phyloP scores from a whole-genome alignment of 1,140 invertebrate species.

The Neodiprion fabricii region DNA sequence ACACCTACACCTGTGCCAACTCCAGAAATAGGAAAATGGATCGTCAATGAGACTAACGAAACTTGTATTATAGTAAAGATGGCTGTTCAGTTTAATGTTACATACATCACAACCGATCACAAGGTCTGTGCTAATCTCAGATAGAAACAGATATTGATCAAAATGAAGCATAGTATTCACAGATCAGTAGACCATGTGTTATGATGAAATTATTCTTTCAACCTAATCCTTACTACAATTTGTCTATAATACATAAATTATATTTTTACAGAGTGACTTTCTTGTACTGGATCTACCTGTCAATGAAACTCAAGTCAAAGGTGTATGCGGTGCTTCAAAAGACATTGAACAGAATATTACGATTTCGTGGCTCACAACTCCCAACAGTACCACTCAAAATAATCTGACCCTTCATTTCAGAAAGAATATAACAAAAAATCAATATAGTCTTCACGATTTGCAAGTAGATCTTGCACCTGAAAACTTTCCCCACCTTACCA shows the following conservation, averaged over 20 bases:
- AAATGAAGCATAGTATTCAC: too few species aligned
- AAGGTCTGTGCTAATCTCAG: constrained; percentile 28
- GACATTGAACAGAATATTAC: constrained; percentile 54
- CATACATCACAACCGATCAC: constrained; percentile 58
- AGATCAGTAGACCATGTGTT: too few species aligned
- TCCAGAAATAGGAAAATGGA: constrained; percentile 64
- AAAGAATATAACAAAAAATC: constrained; percentile 55
- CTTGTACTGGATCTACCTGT: constrained; percentile 57
- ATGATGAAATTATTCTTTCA: too few species aligned
- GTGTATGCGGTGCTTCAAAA: constrained; percentile 50
- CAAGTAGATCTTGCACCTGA: constrained; percentile 31
- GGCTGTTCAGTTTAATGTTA: constrained; percentile 68
- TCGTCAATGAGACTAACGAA: constrained; percentile 47
- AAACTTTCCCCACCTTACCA: constrained; percentile 35
- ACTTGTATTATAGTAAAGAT: constrained; percentile 68
- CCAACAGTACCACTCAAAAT: constrained; percentile 38
- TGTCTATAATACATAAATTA: constrained; percentile 1
- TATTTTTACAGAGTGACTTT: constrained; percentile 28
- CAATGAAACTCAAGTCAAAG: constrained; percentile 49
- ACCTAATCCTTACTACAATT: too few species aligned
- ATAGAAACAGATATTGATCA: too few species aligned
- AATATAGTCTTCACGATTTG: constrained; percentile 42
- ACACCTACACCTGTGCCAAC: constrained; percentile 51
- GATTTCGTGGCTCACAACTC: constrained; percentile 54
- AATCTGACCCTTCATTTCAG: constrained; percentile 57